Evolutionary conservation across 2,113 vertebrate genomes (phyloP).

Genomic region (Beaufortia kweichowensis): DNA sequence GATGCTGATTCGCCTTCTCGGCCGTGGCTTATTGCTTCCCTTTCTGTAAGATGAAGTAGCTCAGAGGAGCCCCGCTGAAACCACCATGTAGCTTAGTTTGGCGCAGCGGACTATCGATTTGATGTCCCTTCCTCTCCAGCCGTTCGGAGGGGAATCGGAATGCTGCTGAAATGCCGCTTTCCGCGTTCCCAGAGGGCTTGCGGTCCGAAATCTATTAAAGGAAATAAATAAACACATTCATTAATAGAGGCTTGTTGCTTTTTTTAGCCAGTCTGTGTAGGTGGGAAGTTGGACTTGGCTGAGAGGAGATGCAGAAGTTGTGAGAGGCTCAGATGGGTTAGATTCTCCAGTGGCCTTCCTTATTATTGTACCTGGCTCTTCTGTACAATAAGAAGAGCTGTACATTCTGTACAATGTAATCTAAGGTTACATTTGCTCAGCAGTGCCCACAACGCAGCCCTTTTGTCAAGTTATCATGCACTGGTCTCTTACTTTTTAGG

Average conservation of each 20-base stretch:
- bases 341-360: constrained; percentile 38
- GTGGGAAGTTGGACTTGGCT: constrained; percentile 25
- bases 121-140: constrained; percentile 14
- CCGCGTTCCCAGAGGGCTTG: constrained; percentile 54
- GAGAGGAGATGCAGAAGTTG: constrained; percentile 37
- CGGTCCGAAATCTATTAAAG: constrained; percentile 57
- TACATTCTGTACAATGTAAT: no score
- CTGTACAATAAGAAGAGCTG: no score
- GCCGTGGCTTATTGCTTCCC: constrained; percentile 52
- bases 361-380: constrained; percentile 36
- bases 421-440: constrained; percentile 51
- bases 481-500: constrained; percentile 17
- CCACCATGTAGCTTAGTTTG: constrained; percentile 35
- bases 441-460: constrained; percentile 34
- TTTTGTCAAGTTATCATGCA: constrained; percentile 38
- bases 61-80: constrained; percentile 22
- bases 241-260: constrained; percentile 60
- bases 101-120: constrained; percentile 53
- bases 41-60: constrained; percentile 54
- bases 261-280: constrained; percentile 32
- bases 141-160: constrained; percentile 49
- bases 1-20: constrained; percentile 59
- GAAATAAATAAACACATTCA: constrained; percentile 69
- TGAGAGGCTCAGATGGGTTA: constrained; percentile 29
- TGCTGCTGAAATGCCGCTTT: constrained; percentile 66